These are phyloP conservation scores for Cassiopea andromeda DNA, from an alignment of 30 jellyfish, hydroid and myxozoan species.

Conservation along the genomic window DNA sequence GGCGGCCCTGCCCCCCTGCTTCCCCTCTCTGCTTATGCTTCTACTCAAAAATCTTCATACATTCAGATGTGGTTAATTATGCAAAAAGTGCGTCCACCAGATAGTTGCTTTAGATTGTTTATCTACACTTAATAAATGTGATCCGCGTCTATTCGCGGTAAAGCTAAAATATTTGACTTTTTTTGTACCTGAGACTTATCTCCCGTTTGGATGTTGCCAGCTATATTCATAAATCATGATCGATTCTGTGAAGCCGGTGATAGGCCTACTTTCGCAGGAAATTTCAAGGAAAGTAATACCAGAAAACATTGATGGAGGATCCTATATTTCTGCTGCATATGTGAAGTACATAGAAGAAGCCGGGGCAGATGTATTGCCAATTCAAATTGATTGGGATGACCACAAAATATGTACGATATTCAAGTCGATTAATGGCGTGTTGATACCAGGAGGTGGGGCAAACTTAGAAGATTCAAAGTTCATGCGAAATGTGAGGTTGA, in stretches of 20 bases:
- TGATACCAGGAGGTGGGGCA: conserved; percentile 90
- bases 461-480: conserved; percentile 61
- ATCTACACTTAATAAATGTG: too few relatives aligned
- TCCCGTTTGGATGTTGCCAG: background rate
- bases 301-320: conserved; percentile 28
- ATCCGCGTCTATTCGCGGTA: background rate
- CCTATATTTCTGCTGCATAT: conserved; percentile 74
- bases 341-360: conserved; percentile 72
- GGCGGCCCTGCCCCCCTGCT: too few relatives aligned
- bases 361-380: conserved; percentile 83
- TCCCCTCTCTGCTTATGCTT: too few relatives aligned
- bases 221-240: background rate
- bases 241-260: conserved; percentile 37
- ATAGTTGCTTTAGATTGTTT: too few relatives aligned
- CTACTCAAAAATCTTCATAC: too few relatives aligned
- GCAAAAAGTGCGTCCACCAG: too few relatives aligned
- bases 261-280: conserved; percentile 76
- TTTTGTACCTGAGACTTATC: background rate
- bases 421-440: conserved; percentile 63
- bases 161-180: background rate
- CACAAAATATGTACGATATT: conserved; percentile 36
- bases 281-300: conserved; percentile 32
- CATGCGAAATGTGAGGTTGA: conserved; percentile 21
- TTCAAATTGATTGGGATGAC: conserved; percentile 40
- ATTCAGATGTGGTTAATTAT: too few relatives aligned